A percentile compares a stretch with the other conserved stretches of the same genome.
Conservation (phyloP, 2,797 vertebrate genomes). For the Microcaecilia unicolor region DNA sequence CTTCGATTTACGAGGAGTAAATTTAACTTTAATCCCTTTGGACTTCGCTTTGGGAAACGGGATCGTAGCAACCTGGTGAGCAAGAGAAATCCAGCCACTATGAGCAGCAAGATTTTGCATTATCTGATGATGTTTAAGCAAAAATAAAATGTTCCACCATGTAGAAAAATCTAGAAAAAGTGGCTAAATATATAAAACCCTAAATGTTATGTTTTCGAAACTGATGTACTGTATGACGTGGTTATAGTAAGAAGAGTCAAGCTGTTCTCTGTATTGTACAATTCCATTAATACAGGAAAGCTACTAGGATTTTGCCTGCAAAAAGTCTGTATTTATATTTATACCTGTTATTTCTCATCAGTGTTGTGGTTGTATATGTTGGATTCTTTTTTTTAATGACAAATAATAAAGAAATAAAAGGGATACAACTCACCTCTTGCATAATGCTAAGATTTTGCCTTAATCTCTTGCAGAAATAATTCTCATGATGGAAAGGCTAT, state of each 20-base stretch:
- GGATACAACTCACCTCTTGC: too few relatives aligned
- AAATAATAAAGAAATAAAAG: not conserved
- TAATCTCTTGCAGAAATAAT: too few relatives aligned
- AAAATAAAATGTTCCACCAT: not conserved
- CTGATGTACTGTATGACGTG: not conserved
- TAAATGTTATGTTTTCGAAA: too few relatives aligned
- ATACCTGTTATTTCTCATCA: not conserved
- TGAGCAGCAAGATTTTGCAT: slow-evolving; percentile 11
- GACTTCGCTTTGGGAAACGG: slow-evolving; percentile 67
- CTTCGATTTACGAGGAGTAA: slow-evolving; percentile 51
- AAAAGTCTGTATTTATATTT: not conserved
- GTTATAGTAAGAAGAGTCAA: not conserved
- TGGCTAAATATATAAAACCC: not conserved
- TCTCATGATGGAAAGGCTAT: too few relatives aligned
- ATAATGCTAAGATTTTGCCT: too few relatives aligned
- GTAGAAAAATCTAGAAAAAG: not conserved
- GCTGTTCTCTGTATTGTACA: not conserved
- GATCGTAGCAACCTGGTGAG: slow-evolving; percentile 7
- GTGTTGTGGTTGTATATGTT: not conserved
- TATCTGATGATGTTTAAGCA: slow-evolving; percentile 33
- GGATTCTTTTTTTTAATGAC: not conserved
- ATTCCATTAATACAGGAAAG: not conserved
- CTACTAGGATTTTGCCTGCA: not conserved
- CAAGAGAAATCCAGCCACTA: slow-evolving; percentile 9
- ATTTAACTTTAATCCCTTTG: slow-evolving; percentile 73